These are phyloP conservation scores for Tinea trinotella DNA, from an alignment of 2,888 invertebrate species.

Conservation along the genomic window DNA sequence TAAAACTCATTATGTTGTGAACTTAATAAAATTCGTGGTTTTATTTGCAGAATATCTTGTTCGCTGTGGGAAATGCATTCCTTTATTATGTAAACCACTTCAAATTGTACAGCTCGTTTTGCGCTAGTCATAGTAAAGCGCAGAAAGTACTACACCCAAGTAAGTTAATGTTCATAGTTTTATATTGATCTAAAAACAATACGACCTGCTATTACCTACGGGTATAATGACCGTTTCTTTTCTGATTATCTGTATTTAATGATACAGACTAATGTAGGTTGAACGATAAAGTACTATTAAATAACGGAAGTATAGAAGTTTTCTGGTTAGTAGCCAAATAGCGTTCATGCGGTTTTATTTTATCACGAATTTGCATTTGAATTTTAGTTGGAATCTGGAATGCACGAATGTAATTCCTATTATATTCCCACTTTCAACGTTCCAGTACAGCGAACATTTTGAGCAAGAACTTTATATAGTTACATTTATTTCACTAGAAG, in stretches of 20 bases:
- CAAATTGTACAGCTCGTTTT: conserved; percentile 98
- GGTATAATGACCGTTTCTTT: not conserved
- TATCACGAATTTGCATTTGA: not conserved
- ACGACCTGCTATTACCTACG: not conserved
- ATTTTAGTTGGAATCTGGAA: not conserved
- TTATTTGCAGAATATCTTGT: conserved; percentile 88
- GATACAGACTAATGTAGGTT: too few relatives aligned
- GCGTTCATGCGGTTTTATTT: not conserved
- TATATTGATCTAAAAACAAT: not conserved
- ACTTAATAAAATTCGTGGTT: conserved; percentile 22
- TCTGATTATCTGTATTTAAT: too few relatives aligned
- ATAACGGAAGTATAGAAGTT: not conserved
- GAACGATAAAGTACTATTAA: too few relatives aligned
- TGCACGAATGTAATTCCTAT: not conserved
- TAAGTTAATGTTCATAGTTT: conserved; percentile 69
- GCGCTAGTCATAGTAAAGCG: conserved; percentile 98
- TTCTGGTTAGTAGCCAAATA: conserved; percentile 7
- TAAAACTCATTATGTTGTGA: not conserved
- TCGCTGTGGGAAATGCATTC: conserved; percentile 97
- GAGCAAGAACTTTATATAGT: not conserved
- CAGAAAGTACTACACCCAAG: conserved; percentile 98
- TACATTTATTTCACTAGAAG: too few relatives aligned
- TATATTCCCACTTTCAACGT: too few relatives aligned
- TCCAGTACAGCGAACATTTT: not conserved
- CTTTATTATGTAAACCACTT: conserved; percentile 98